These are phyloP conservation scores for Schlechtendalia chinensis DNA, from an alignment of 1,140 invertebrate species.

Conservation along the genomic window DNA sequence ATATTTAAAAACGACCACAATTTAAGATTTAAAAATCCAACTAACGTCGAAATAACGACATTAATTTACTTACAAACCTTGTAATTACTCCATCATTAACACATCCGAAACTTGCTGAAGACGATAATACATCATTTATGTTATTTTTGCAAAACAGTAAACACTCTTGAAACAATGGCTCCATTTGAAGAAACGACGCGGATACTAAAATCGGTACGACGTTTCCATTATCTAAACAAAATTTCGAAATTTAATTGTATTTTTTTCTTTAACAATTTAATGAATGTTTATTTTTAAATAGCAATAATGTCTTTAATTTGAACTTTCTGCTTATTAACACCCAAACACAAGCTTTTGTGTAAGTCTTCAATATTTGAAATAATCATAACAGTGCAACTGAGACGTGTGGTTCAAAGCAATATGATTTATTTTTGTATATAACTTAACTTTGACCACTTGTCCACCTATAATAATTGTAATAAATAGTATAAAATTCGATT, in stretches of 20 bases:
- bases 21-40: background rate
- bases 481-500: too few species aligned
- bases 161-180: conserved; percentile 77
- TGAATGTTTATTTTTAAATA: too few species aligned
- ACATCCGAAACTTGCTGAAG: conserved; percentile 75
- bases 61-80: conserved; percentile 58
- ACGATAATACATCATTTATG: conserved; percentile 76
- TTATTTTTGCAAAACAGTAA: conserved; percentile 76
- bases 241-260: background rate
- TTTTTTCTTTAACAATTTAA: too few species aligned
- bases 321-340: too few species aligned
- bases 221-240: conserved; percentile 70
- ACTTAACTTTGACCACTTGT: too few species aligned
- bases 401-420: too few species aligned
- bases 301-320: too few species aligned
- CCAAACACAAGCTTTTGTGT: too few species aligned
- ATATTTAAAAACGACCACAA: conserved; percentile 52
- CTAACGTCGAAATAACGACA: background rate
- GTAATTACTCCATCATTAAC: conserved; percentile 76
- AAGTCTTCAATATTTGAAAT: too few species aligned
- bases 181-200: conserved; percentile 92
- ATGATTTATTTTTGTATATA: too few species aligned
- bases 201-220: conserved; percentile 89
- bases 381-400: too few species aligned
- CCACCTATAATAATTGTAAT: too few species aligned